Evolutionary conservation across 2,888 invertebrate species (phyloP).

Genomic region (Andrena minutula): DNA sequence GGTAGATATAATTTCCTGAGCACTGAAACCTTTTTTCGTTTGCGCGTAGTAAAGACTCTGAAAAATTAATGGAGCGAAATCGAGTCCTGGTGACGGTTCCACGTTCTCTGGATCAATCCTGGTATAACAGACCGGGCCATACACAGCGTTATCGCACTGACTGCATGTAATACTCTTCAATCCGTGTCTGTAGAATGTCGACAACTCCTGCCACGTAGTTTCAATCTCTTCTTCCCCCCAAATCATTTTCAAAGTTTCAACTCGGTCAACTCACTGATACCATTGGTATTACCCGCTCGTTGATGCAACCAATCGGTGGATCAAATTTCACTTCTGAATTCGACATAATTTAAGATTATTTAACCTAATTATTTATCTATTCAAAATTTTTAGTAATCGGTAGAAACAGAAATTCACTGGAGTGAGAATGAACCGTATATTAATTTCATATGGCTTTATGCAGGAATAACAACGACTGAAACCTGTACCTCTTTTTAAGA

Average conservation of each 20-base stretch:
- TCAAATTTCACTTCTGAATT: not conserved
- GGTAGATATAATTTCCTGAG: conserved; percentile 31
- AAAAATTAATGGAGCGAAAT: conserved; percentile 88
- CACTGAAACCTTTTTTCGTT: conserved; percentile 88
- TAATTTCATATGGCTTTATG: not conserved
- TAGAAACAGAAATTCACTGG: not conserved
- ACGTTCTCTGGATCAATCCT: conserved; percentile 57
- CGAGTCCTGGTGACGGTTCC: conserved; percentile 85
- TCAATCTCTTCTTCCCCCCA: conserved; percentile 74
- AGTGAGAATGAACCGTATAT: not conserved
- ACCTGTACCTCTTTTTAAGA: too few relatives aligned
- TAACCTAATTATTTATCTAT: not conserved
- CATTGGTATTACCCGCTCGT: conserved; percentile 31
- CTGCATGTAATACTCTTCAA: conserved; percentile 89
- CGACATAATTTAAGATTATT: not conserved
- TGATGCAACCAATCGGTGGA: conserved; percentile 7
- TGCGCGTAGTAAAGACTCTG: conserved; percentile 88
- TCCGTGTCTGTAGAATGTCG: conserved; percentile 80
- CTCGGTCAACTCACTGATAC: conserved; percentile 52
- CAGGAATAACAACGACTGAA: not conserved
- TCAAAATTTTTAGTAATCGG: too few relatives aligned
- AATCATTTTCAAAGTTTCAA: conserved; percentile 75
- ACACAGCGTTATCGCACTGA: conserved; percentile 87
- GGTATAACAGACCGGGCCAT: conserved; percentile 87
- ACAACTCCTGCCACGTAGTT: conserved; percentile 81